Percentiles rank a stretch among this genome's conserved stretches.
These are phyloP conservation scores for Melanotus villosus DNA, from an alignment of 2,888 invertebrate species.

Conservation along the genomic window DNA sequence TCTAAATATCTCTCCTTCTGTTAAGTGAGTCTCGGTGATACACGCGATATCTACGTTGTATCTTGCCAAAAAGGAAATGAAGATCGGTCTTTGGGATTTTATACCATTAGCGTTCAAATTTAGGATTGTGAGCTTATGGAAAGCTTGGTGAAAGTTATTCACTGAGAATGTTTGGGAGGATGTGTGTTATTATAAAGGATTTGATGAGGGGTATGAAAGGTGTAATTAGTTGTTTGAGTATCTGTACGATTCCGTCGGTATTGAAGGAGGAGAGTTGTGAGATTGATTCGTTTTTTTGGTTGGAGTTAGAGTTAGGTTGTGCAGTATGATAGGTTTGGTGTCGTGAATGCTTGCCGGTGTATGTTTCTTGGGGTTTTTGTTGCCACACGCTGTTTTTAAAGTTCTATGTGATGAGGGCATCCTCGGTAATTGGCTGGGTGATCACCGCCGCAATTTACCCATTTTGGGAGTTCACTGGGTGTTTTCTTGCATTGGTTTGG, in stretches of 20 bases:
- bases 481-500: no score
- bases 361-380: conserved; percentile 3
- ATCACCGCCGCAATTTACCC: background rate
- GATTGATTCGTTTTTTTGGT: background rate
- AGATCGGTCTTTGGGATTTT: conserved; percentile 1
- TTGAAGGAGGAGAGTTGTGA: background rate
- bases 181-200: background rate
- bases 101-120: conserved; percentile 10
- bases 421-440: background rate
- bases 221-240: no score
- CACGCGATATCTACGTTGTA: conserved; percentile 17
- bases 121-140: conserved; percentile 11
- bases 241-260: no score
- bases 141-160: background rate
- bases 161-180: conserved; percentile 9
- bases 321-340: background rate
- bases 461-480: background rate
- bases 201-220: no score
- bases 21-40: conserved; percentile 4
- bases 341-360: background rate
- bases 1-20: conserved; percentile 1
- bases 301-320: background rate
- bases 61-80: conserved; percentile 12
- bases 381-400: background rate
- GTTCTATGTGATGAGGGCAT: background rate